Evolutionary conservation across 2,888 invertebrate species (phyloP), one percentile per base, ranked within the genome.

Genomic region (Cosmia trapezina): DNA sequence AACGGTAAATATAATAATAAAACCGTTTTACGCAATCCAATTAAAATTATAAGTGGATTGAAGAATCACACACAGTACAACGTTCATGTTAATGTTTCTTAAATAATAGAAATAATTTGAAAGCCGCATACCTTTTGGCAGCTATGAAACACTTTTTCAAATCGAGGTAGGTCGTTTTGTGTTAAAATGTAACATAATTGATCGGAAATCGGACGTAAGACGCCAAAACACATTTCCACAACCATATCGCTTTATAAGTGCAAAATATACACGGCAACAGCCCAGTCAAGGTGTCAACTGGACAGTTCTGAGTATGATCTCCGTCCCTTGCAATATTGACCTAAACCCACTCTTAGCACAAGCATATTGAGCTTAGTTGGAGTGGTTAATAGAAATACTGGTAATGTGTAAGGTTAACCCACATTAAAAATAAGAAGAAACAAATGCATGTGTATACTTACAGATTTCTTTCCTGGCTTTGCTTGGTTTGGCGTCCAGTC

Each of bases 391-490:
- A 62, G 12, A 62, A 71, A 64, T 51, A 54, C 28, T 61, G n/a
- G 22, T 54, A 33, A 78, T 53, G 37, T 43, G 33, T 41, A 47
- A 41, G 9, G 57, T 45, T 53, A 67, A 76, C 43, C 41, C 41
- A 78, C 33, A 71, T 43, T 45, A 51, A 51, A 61, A 66, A 64
- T 47, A 17, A 56, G 0, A 65, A 64, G 4, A 49, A 62, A 49
- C 9, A 1, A 60, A 37, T 41, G 1, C 37, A 45, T 51, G 28
- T 45, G 41, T 68, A 89, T 88, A 96, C 97, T 96, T 96, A 99
- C 99, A 96, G 98, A 97, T 96, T 99, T 99, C 95, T 99, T 98
- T 83, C 99, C 98, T 67, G 98, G 97, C 80, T 96, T 96, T 72
- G 97, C 95, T 63, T 92, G 93, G 83, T 95, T 96, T 70, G 97